Evolutionary conservation across 2,113 vertebrate genomes (phyloP).

Genomic region (Phalacrocorax aristotelis): DNA sequence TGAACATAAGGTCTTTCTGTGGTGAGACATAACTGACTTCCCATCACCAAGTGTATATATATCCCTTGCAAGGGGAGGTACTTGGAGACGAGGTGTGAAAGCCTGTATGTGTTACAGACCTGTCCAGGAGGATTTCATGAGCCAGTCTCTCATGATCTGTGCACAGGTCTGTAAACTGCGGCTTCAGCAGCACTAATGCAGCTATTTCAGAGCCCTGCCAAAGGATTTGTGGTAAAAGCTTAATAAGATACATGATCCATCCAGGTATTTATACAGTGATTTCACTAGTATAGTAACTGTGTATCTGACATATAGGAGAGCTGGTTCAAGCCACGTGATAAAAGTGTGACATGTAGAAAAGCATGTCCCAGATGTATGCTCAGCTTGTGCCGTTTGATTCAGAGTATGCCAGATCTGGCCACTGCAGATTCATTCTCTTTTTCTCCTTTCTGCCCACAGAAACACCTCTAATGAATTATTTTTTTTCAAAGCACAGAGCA

Average conservation of each 20-base stretch:
- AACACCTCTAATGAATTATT: not conserved
- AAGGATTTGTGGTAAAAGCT: not conserved
- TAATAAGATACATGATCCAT: not conserved
- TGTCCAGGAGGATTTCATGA: not conserved
- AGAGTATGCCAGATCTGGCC: not conserved
- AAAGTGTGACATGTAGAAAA: not conserved
- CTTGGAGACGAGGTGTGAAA: not conserved
- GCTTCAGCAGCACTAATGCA: not conserved
- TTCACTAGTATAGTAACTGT: not conserved
- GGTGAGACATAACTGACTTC: not conserved
- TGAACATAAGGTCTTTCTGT: not conserved
- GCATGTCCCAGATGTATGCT: not conserved
- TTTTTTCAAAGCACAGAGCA: not conserved
- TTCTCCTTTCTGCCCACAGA: not conserved
- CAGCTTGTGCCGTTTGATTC: not conserved
- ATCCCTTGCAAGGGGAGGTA: not conserved
- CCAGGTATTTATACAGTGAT: not conserved
- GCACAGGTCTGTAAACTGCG: not conserved
- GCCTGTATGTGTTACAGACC: rapidly evolving
- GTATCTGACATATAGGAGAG: not conserved
- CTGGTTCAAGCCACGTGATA: not conserved
- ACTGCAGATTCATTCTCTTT: not conserved
- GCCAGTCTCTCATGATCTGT: not conserved
- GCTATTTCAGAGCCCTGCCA: not conserved
- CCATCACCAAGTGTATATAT: not conserved